Conservation (phyloP, 2,888 invertebrate species). For the Amphiduros pacificus region DNA sequence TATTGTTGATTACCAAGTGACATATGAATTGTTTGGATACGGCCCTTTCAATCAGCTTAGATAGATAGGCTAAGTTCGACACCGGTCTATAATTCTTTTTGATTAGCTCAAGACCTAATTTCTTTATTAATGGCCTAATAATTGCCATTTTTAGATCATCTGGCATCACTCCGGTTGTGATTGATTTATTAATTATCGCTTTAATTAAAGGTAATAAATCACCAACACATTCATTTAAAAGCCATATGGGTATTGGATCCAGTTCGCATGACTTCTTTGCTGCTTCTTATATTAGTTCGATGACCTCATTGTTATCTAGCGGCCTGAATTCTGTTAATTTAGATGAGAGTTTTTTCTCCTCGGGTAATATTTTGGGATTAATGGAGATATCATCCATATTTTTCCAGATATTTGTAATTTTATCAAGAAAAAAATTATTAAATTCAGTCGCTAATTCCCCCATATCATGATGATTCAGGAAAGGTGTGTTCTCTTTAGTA, state of each 20-base stretch:
- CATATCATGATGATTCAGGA: background rate
- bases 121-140: background rate
- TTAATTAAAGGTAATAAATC: background rate
- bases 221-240: background rate
- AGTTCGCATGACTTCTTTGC: background rate
- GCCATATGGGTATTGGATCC: background rate
- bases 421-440: background rate
- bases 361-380: background rate
- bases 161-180: background rate
- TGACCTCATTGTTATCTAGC: background rate
- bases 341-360: background rate
- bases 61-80: background rate
- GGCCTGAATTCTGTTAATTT: background rate
- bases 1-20: background rate
- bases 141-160: background rate
- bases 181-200: background rate
- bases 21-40: background rate
- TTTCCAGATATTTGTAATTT: background rate
- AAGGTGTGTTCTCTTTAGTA: background rate
- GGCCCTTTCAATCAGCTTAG: background rate
- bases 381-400: background rate
- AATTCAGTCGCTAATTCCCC: background rate
- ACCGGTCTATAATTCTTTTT: constrained; percentile 1
- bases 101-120: background rate
- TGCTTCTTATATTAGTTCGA: background rate